Base-by-base conservation (phyloP, 2,113 vertebrate species). In the Oncorhynchus gorbuscha region DNA sequence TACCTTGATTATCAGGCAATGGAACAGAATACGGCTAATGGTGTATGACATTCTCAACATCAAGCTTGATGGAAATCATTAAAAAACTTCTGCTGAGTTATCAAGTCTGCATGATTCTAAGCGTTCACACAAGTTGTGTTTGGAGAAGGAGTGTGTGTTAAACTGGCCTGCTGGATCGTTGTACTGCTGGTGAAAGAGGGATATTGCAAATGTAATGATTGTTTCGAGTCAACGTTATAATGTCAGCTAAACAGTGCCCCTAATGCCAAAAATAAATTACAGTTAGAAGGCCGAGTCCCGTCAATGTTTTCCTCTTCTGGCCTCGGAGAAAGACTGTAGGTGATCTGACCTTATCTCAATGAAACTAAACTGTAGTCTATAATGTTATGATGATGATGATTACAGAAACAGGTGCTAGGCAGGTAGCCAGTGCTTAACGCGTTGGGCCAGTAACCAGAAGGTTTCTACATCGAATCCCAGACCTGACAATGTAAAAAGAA, bases 51-150 rank as follows among this genome's bases (percentile, higher is more conserved):
- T 67, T 30, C 26, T 69, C 82, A 74, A 74, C 59, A 71, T 48
- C 76, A 58, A 58, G 87, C 75, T 79, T 68, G 74, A 35, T 7
- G 35, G 62, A 14, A 18, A 1, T 62, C 59, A 62, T 81, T 73
- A 58, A 6, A 81, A 62, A 8, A 82, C 88, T 89, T 70, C 79
- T 82, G 90, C 78, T 89, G 91, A 91, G 68, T 26, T 26, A 62
- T 62, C 72, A 83, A 85, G 73, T 22, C 64, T 48, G 58, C 8
- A 4, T 2, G 64, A 62, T 78, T 73, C 12, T 18, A 58, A 58
- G 79, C 73, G 72, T 81, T n/a, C 18, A 22, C 8, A 8, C 18
- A 20, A 22, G 18, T 61, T 61, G 8, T 62, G n/a, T 62, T 62
- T 62, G 59, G 16, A 7, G 59, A 62, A 62, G n/a, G 20, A 22